Evolutionary conservation across 2,113 vertebrate genomes (phyloP).

Genomic region (Larimichthys polyactis): DNA sequence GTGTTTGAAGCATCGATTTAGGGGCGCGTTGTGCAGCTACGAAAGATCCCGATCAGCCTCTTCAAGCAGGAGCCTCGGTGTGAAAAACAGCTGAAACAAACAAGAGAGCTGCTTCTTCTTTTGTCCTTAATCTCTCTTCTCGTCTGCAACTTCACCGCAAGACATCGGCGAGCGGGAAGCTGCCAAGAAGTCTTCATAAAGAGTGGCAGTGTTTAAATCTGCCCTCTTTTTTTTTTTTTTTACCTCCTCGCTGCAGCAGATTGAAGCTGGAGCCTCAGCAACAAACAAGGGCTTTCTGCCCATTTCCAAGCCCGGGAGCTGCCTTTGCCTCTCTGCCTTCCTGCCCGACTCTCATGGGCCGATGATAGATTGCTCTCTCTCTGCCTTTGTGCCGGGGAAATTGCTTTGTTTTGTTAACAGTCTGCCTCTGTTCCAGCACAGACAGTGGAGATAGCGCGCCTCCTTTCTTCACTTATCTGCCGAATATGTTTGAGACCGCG

Average conservation of each 20-base stretch:
- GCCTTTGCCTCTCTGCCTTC: constrained; percentile 11
- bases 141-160: constrained; percentile 3
- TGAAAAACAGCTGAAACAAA: constrained; percentile 8
- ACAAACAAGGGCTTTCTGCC: constrained; percentile 59
- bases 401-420: constrained; percentile 82
- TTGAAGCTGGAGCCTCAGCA: constrained; percentile 54
- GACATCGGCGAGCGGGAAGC: constrained; percentile 3
- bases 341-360: constrained; percentile 57
- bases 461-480: constrained; percentile 61
- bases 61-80: not conserved
- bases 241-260: constrained; percentile 44
- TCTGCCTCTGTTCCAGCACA: constrained; percentile 59
- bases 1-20: constrained; percentile 36
- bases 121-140: constrained; percentile 4
- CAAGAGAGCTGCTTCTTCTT: not conserved
- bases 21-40: not conserved
- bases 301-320: constrained; percentile 19
- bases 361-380: constrained; percentile 79
- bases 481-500: constrained; percentile 24
- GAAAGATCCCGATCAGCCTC: constrained; percentile 25
- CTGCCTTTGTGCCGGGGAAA: constrained; percentile 75
- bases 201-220: constrained; percentile 44
- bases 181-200: constrained; percentile 33
- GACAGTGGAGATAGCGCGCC: constrained; percentile 60
- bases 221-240: constrained; percentile 23